Evolutionary conservation across 2,888 invertebrate species (phyloP).

Genomic region (Lacanobia oleracea): DNA sequence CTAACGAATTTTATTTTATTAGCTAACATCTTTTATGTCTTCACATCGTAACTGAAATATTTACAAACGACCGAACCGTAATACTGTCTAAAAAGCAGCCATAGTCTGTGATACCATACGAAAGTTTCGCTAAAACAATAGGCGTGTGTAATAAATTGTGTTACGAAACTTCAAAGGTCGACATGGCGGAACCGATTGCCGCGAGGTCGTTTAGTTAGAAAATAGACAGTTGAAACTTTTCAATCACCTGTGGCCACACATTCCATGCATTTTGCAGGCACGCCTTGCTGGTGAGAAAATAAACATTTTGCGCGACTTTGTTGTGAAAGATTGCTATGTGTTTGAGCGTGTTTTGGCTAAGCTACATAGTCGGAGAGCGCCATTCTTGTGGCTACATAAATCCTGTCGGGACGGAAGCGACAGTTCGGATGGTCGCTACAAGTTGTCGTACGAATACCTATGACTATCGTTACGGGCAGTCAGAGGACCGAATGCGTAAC

Average conservation of each 20-base stretch:
- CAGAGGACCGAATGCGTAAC: constrained; percentile 4
- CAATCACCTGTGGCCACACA: constrained; percentile 57
- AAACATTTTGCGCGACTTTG: constrained; percentile 15
- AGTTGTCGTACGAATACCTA: constrained; percentile 38
- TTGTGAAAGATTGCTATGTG: constrained; percentile 32
- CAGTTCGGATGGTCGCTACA: constrained; percentile 16
- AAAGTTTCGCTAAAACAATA: constrained; percentile 60
- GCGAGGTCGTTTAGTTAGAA: constrained; percentile 65
- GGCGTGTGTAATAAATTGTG: constrained; percentile 57
- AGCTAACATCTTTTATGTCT: constrained; percentile 17
- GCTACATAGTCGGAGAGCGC: neutral
- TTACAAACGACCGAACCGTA: neutral
- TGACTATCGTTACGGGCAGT: too few species aligned
- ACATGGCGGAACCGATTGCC: constrained; percentile 64
- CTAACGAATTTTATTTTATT: constrained; percentile 16
- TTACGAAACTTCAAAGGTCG: constrained; percentile 70
- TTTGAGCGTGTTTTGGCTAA: constrained; percentile 25
- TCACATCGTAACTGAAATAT: constrained; percentile 14
- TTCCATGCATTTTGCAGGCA: constrained; percentile 31
- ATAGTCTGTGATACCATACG: constrained; percentile 21
- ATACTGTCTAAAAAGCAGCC: constrained; percentile 6
- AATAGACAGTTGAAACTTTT: constrained; percentile 58
- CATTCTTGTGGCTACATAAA: constrained; percentile 37
- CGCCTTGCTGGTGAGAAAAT: constrained; percentile 19
- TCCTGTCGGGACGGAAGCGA: constrained; percentile 18